Conservation (phyloP, 2,888 invertebrate species). For the Lypha dubia region DNA sequence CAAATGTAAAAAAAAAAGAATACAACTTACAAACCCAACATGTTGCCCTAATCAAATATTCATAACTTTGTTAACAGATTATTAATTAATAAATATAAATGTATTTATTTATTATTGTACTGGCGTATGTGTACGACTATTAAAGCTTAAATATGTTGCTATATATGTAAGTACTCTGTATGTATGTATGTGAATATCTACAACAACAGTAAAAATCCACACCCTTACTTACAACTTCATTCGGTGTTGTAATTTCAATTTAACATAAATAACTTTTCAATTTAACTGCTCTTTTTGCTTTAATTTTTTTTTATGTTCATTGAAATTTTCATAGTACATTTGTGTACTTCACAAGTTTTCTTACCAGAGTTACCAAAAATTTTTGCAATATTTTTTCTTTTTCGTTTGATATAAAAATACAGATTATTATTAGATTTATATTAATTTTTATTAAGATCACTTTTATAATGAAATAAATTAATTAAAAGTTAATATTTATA, state of each 20-base stretch:
- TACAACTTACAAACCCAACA: constrained; percentile 9
- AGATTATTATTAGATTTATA: no score
- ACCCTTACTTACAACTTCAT: constrained; percentile 16
- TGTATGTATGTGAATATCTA: neutral
- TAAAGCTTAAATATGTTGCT: neutral
- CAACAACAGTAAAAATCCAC: constrained; percentile 7
- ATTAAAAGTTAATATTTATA: no score
- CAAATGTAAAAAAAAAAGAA: neutral
- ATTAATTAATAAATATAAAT: constrained; percentile 55
- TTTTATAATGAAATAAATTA: no score
- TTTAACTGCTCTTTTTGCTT: constrained; percentile 62
- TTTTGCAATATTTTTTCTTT: no score
- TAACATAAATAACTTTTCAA: constrained; percentile 67
- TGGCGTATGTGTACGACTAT: neutral
- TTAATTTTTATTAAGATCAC: no score
- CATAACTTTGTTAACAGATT: constrained; percentile 61
- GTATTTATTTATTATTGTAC: constrained; percentile 31
- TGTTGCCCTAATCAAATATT: constrained; percentile 54
- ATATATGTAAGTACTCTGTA: no score
- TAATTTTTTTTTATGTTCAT: neutral
- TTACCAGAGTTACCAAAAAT: no score
- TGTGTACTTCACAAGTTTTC: no score
- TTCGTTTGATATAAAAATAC: no score
- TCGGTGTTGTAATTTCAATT: constrained; percentile 34
- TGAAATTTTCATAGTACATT: neutral